Evolutionary conservation across 2,113 vertebrate genomes (phyloP).

Genomic region (Gavia stellata): DNA sequence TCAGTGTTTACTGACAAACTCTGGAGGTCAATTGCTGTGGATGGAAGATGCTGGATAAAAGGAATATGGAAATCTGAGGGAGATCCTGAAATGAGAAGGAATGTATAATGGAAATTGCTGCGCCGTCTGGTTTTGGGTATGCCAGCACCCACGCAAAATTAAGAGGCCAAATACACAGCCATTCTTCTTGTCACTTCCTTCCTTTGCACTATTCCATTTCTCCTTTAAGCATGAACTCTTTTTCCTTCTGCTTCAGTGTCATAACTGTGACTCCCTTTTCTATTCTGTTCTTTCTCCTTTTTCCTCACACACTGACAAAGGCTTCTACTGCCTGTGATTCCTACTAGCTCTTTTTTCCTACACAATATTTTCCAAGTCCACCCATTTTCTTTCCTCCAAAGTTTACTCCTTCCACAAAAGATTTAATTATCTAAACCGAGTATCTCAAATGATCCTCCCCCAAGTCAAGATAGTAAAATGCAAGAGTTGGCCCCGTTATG

Average conservation of each 20-base stretch:
- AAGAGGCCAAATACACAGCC: not conserved
- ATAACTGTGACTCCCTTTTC: not conserved
- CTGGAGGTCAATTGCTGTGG: not conserved
- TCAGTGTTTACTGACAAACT: not conserved
- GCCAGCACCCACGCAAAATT: not conserved
- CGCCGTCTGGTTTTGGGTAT: not conserved
- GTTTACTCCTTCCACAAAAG: not conserved
- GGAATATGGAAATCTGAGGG: not conserved
- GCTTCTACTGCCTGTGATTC: not conserved
- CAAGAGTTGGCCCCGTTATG: conserved; percentile 47
- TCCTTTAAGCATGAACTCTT: not conserved
- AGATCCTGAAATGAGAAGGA: not conserved
- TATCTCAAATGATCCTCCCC: conserved; percentile 49
- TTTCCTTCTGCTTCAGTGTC: not conserved
- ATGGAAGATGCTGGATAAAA: not conserved
- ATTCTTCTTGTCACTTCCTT: not conserved
- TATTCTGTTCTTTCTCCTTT: not conserved
- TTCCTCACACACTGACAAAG: not conserved
- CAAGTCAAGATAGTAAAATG: conserved; percentile 45
- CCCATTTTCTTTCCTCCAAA: not conserved
- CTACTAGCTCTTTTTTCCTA: not conserved
- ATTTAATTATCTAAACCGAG: conserved; percentile 31
- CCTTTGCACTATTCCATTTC: not conserved
- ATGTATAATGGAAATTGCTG: not conserved
- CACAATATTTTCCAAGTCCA: not conserved